Evolutionary conservation across 2,113 vertebrate species (phyloP).

Genomic region (Potamarius usumacintae): DNA sequence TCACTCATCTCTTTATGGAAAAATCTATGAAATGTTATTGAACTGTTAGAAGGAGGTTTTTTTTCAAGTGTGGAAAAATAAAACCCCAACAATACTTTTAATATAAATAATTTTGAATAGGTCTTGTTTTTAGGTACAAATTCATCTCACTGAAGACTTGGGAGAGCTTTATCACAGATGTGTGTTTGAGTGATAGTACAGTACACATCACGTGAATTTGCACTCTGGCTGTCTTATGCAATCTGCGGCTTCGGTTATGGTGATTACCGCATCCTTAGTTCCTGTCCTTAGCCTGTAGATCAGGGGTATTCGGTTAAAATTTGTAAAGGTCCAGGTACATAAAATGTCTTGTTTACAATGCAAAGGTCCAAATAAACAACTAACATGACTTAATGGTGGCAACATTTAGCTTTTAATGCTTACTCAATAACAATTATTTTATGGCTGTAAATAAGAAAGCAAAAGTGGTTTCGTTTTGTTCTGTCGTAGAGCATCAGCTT

Average conservation of each 20-base stretch:
- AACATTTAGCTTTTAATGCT: neutral
- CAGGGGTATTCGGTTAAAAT: neutral
- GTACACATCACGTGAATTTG: slow-evolving; percentile 12
- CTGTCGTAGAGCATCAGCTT: neutral
- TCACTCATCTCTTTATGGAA: slow-evolving; percentile 26
- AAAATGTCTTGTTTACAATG: neutral
- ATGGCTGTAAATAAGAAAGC: neutral
- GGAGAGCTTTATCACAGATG: slow-evolving; percentile 27
- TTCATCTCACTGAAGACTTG: neutral
- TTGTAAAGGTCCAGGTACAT: neutral
- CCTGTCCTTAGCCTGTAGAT: neutral
- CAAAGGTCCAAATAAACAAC: neutral
- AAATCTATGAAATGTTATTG: neutral
- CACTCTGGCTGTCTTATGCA: slow-evolving; percentile 32
- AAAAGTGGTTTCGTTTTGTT: neutral
- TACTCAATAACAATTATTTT: neutral
- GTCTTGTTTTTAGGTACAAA: neutral
- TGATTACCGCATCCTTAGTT: neutral
- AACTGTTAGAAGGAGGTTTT: neutral
- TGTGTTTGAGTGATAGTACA: slow-evolving; percentile 42
- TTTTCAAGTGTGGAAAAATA: neutral
- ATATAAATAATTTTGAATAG: neutral
- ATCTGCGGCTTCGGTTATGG: slow-evolving; percentile 12
- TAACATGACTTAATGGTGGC: neutral
- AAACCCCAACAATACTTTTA: neutral